A percentile compares a stretch with the other conserved stretches of the same genome.
Conservation (phyloP, 2,888 invertebrate species). For the Lasioglossum zephyrum region DNA sequence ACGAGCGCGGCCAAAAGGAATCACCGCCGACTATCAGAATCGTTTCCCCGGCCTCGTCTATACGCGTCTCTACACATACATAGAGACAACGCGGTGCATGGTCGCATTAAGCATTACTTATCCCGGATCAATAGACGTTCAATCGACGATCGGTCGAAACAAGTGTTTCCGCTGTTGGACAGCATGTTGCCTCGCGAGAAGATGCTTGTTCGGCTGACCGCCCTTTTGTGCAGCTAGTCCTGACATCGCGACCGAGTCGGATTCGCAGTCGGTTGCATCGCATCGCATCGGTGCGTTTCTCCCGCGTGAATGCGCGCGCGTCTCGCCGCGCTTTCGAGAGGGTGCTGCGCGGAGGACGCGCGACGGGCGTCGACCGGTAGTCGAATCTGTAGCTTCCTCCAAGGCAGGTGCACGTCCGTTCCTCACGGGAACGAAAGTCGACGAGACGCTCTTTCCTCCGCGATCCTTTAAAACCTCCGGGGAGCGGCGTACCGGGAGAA, state of each 20-base stretch:
- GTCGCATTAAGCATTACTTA: not conserved
- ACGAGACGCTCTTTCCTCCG: constrained; percentile 28
- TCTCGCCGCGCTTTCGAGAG: constrained; percentile 52
- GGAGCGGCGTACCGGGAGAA: not conserved
- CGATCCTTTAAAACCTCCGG: constrained; percentile 8
- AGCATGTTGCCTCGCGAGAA: not conserved
- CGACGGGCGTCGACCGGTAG: constrained; percentile 83
- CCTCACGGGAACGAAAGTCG: not conserved
- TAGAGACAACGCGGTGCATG: not conserved
- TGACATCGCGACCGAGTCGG: not conserved
- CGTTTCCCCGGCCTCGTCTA: not conserved
- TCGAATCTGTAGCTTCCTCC: constrained; percentile 79
- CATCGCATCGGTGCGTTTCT: constrained; percentile 43
- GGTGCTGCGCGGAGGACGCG: constrained; percentile 49
- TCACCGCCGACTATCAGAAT: not conserved
- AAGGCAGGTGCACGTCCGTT: constrained; percentile 65
- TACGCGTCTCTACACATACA: not conserved
- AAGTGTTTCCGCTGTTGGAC: not conserved
- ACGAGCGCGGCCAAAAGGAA: not conserved
- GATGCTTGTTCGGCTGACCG: not conserved
- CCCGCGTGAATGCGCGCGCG: constrained; percentile 64
- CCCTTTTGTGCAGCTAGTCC: not conserved
- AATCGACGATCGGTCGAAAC: not conserved
- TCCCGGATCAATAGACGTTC: not conserved
- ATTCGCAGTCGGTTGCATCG: not conserved